A percentile compares a stretch with the other conserved stretches of the same genome.
Evolutionary conservation across 2,113 vertebrate genomes (phyloP).

Genomic region (Peromyscus leucopus): DNA sequence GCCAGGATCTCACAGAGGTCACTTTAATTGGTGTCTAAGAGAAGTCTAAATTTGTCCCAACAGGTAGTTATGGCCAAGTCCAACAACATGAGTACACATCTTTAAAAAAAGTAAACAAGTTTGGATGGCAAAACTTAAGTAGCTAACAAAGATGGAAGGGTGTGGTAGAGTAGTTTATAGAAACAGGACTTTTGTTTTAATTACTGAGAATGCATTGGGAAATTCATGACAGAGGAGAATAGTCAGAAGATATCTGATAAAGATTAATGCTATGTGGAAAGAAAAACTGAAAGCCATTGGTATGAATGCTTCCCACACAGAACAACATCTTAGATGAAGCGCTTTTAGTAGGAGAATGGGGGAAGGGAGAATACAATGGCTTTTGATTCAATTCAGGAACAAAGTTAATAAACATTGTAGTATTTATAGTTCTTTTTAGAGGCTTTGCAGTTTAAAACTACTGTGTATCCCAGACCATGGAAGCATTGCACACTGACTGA

Average conservation of each 20-base stretch:
- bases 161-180: background rate
- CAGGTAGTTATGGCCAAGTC: background rate
- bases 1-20: background rate
- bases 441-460: background rate
- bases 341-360: background rate
- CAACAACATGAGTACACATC: background rate
- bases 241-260: background rate
- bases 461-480: background rate
- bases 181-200: background rate
- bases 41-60: background rate
- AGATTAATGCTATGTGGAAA: conserved; percentile 15
- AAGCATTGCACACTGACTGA: background rate
- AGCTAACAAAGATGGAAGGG: background rate
- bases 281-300: background rate
- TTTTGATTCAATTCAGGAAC: background rate
- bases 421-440: background rate
- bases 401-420: conserved; percentile 11
- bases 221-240: background rate
- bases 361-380: background rate
- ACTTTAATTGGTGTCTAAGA: background rate
- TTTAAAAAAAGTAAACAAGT: background rate
- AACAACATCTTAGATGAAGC: background rate
- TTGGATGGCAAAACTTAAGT: background rate
- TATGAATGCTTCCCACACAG: background rate
- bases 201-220: background rate